A percentile compares a stretch with the other conserved stretches of the same genome.
Evolutionary conservation across 2,888 invertebrate species (phyloP).

Genomic region (Sarcophaga carnaria): DNA sequence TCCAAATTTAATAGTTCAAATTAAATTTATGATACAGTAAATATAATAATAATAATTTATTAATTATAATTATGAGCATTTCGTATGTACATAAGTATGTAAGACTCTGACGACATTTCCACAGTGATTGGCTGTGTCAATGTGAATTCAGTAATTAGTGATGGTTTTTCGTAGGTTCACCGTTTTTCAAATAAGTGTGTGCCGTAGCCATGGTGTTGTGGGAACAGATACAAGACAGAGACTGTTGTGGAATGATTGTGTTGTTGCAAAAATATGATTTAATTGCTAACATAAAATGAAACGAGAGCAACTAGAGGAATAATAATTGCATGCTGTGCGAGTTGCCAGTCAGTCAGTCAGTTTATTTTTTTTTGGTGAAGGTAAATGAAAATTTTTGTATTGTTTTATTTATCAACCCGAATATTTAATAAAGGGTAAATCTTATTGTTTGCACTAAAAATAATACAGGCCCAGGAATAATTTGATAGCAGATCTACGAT

Average conservation of each 20-base stretch:
- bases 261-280: constrained; percentile 56
- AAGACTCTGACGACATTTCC: constrained; percentile 13
- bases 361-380: no score
- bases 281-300: constrained; percentile 51
- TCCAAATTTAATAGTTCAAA: no score
- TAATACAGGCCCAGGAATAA: no score
- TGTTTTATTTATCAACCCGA: constrained; percentile 46
- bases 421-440: constrained; percentile 49
- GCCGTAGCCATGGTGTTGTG: constrained; percentile 32
- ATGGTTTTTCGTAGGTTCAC: constrained; percentile 3
- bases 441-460: neutral
- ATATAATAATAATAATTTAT: no score
- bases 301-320: constrained; percentile 2
- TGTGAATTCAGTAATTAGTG: constrained; percentile 59
- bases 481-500: no score
- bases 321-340: constrained; percentile 19
- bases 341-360: neutral
- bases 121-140: constrained; percentile 52
- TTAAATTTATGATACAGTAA: no score
- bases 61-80: no score
- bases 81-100: no score
- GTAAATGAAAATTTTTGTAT: neutral
- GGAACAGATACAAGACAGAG: constrained; percentile 17
- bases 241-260: neutral
- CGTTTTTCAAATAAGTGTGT: neutral